These are phyloP conservation scores for Toxonevra muliebris DNA, from an alignment of 2,888 invertebrate genomes.

Conservation along the genomic window DNA sequence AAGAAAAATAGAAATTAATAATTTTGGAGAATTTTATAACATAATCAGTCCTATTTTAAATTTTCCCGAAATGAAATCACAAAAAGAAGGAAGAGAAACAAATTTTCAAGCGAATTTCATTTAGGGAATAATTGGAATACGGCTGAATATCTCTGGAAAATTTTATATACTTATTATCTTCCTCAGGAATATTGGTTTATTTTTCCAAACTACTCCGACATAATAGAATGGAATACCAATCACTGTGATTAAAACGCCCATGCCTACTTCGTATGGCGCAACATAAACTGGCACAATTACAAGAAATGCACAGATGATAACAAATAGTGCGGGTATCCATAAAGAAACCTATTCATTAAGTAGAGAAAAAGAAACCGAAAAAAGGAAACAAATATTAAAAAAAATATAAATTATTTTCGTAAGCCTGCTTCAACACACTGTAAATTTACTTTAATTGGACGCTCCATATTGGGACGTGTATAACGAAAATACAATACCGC, in stretches of 20 bases:
- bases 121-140: no score
- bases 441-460: slow-evolving; percentile 82
- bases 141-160: no score
- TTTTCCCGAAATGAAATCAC: no score
- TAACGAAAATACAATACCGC: slow-evolving; percentile 86
- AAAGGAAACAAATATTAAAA: slow-evolving; percentile 8
- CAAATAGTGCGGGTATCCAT: slow-evolving; percentile 80
- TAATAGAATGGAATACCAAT: slow-evolving; percentile 86
- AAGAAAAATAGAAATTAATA: neutral
- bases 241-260: slow-evolving; percentile 81
- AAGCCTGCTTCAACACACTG: neutral
- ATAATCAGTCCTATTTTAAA: no score
- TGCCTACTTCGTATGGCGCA: slow-evolving; percentile 81
- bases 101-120: neutral
- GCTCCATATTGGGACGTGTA: slow-evolving; percentile 77
- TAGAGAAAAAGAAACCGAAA: slow-evolving; percentile 19
- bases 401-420: neutral
- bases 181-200: slow-evolving; percentile 72
- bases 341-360: slow-evolving; percentile 71
- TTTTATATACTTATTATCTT: slow-evolving; percentile 69
- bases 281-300: slow-evolving; percentile 82
- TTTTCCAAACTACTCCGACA: slow-evolving; percentile 74
- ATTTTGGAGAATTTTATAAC: neutral
- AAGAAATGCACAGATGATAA: slow-evolving; percentile 79
- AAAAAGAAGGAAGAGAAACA: no score